Evolutionary conservation across 2,888 invertebrate species (phyloP), one percentile per base, ranked within the genome.

Genomic region (Phortica okadai): DNA sequence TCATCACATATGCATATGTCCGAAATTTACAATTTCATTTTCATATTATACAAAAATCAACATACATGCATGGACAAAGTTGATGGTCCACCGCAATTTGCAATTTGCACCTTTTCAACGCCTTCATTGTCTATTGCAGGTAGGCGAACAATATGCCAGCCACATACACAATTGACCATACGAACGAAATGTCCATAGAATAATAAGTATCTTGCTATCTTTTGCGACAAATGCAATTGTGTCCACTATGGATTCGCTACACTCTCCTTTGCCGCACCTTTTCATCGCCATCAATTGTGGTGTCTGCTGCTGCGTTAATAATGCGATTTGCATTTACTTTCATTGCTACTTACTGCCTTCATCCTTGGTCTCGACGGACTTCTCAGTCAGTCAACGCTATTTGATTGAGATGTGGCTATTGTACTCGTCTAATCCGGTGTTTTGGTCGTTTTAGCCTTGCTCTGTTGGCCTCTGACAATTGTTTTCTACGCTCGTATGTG

Each of bases 261-360:
- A 74, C 74, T 84, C 54, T 72, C 70, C 84, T 85, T 82, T 84
- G 79, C 82, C 44, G 81, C 14, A 16, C 77, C 54, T 77, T 77
- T 79, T 62, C 77, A 59, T 78, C 78, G 77, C 78, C 80, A 79
- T 72, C 16, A 10, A 59, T 66, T 41, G 66, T 81, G 83, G 83
- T 82, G 83, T 77, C 85, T 83, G 82, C 81, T 81, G 74, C 84
- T 81, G 89, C 87, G 87, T 90, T 88, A 87, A 88, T 90, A 90
- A 90, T 89, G 85, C 89, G 90, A 89, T 90, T 90, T 90, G 88
- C 89, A 90, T 89, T 89, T 87, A 80, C 84, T 81, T 82, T 82
- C 75, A 41, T 14, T 56, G 69, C 76, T 82, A 74, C 73, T 56
- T 44, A 33, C 56, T 76, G 66, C 45, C 78, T 77, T 70, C n/a